A percentile compares a stretch with the other conserved stretches of the same genome.
These are phyloP conservation scores for Eulemur coronatus DNA, from an alignment of 2,797 vertebrate genomes.

Conservation along the genomic window DNA sequence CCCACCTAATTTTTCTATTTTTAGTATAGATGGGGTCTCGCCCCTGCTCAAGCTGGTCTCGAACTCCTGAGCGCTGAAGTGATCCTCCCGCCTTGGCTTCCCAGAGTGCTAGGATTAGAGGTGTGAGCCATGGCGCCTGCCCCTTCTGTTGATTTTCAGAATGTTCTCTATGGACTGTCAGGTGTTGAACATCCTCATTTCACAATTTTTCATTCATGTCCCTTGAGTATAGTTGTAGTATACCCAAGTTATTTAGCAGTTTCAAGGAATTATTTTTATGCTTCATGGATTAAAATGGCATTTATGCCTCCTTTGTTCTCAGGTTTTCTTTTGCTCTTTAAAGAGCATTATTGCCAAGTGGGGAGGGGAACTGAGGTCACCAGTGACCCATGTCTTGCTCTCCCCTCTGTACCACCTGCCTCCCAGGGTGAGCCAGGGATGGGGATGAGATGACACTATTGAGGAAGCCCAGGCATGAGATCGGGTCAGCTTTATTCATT, in stretches of 20 bases:
- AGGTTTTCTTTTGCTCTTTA: background rate
- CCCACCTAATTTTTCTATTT: no score
- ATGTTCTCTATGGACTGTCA: background rate
- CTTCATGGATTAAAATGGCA: background rate
- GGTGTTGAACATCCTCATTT: background rate
- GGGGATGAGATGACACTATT: background rate
- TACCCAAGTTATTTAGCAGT: background rate
- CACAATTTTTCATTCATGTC: background rate
- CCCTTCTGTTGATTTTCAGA: background rate
- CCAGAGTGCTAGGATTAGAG: no score
- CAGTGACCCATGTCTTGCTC: background rate
- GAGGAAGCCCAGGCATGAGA: background rate
- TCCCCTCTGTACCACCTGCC: background rate
- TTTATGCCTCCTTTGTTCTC: background rate
- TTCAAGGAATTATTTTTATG: background rate
- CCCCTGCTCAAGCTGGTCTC: no score
- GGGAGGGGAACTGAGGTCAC: background rate
- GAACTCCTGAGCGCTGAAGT: no score
- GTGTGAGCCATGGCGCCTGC: no score
- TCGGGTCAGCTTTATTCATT: background rate
- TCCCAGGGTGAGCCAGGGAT: background rate
- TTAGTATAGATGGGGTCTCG: no score
- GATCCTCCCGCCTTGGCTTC: no score
- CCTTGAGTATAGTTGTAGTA: background rate
- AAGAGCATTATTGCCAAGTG: background rate